Evolutionary conservation across 1,140 invertebrate genomes (phyloP), one percentile per base, ranked within the genome.

Genomic region (Nixonia krombeini): DNA sequence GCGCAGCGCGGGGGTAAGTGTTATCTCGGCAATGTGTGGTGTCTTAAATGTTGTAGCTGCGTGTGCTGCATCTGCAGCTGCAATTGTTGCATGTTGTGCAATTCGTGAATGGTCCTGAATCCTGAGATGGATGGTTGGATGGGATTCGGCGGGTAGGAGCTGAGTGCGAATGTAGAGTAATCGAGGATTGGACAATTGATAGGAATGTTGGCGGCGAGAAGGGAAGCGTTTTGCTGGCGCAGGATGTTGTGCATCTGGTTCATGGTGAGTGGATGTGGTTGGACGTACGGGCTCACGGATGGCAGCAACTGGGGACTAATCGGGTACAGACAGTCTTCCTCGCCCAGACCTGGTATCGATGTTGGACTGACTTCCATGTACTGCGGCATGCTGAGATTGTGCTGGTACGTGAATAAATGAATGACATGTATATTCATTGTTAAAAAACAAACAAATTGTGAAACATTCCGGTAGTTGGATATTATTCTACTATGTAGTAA

Each of bases 291-390:
- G 68, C 74, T 80, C 15, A 63, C 57, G 6, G 71, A 70, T n/a
- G 82, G 82, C 16, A 84, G 70, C 50, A 82, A 69, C 58, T 79
- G 75, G 12, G 82, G 82, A 51, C 80, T 83, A 68, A 84, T 71
- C 8, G 82, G 82, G 41, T 84, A 84, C 25, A 83, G 75, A 46
- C 81, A 83, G 47, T 83, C 82, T 72, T 84, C 82, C 23, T 84
- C 82, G 31, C 63, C 65, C n/a, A 75, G 72, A 23, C 81, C 81
- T 49, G 75, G 76, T 45, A 75, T 21, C 37, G 66, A 58, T 17
- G 76, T 63, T 40, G 79, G 70, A 55, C 65, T 73, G 31, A 72
- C 26, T 63, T 82, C 81, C 79, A 77, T 59, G 61, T 79, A 78
- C 56, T 74, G 72, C 47, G 82, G 82, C 82, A 84, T 83, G 73